Evolutionary conservation across 1,140 invertebrate species (phyloP).

Genomic region (Drosophila erecta): DNA sequence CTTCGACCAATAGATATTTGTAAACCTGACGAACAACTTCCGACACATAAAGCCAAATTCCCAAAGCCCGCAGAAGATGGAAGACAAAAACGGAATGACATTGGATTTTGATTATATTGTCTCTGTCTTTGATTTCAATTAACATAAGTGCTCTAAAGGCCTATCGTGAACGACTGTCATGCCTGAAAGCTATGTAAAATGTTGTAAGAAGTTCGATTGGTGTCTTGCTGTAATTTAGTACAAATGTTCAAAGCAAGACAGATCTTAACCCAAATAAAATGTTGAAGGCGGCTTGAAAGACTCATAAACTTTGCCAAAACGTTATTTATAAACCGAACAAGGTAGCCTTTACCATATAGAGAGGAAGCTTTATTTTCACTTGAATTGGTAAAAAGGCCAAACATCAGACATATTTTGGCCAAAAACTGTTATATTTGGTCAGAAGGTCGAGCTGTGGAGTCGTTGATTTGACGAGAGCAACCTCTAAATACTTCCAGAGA

Average conservation of each 20-base stretch:
- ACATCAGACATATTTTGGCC: slow-evolving; percentile 46
- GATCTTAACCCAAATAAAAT: background rate
- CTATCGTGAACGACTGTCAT: slow-evolving; percentile 7
- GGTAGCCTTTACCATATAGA: slow-evolving; percentile 20
- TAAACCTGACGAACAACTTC: slow-evolving; percentile 45
- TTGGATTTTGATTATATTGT: slow-evolving; percentile 67
- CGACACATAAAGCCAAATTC: slow-evolving; percentile 35
- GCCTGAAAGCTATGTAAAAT: slow-evolving; percentile 16
- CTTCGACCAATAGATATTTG: slow-evolving; percentile 6
- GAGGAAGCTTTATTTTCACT: slow-evolving; percentile 55
- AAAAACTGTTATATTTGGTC: slow-evolving; percentile 37
- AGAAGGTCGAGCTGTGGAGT: slow-evolving; percentile 66
- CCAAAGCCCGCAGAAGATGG: slow-evolving; percentile 27
- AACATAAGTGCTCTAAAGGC: slow-evolving; percentile 51
- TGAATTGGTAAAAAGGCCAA: slow-evolving; percentile 66
- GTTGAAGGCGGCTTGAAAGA: slow-evolving; percentile 6
- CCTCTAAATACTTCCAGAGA: slow-evolving; percentile 50
- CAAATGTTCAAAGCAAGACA: background rate
- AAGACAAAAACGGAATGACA: slow-evolving; percentile 29
- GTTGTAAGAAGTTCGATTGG: slow-evolving; percentile 27
- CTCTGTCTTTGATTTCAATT: slow-evolving; percentile 55
- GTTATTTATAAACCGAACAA: slow-evolving; percentile 19
- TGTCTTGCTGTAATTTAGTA: slow-evolving; percentile 12
- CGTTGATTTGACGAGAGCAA: slow-evolving; percentile 63
- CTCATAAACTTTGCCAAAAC: slow-evolving; percentile 16